A percentile compares a stretch with the other conserved stretches of the same genome.
These are phyloP conservation scores for Sthenelais limicola DNA, from an alignment of 2,888 invertebrate species.

Conservation along the genomic window DNA sequence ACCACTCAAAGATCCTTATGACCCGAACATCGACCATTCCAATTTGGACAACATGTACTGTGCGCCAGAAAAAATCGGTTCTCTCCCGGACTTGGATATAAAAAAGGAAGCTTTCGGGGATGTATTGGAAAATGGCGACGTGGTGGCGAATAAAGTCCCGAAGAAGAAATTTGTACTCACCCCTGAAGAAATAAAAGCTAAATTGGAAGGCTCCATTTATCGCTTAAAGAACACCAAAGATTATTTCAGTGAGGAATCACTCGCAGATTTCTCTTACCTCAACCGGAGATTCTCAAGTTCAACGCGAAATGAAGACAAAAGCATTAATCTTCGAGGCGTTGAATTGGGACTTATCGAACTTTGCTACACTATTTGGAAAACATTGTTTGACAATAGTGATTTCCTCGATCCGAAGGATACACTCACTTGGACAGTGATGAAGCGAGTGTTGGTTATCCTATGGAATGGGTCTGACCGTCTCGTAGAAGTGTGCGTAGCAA, in stretches of 20 bases:
- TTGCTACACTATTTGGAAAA: neutral
- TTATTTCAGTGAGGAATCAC: neutral
- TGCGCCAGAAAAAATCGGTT: too few relatives aligned
- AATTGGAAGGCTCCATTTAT: neutral
- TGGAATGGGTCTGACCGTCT: conserved; percentile 18
- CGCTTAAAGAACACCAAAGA: neutral
- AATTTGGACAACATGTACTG: too few relatives aligned
- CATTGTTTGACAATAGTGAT: conserved; percentile 11
- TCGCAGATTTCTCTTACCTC: neutral
- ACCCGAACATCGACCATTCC: too few relatives aligned
- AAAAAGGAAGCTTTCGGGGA: too few relatives aligned
- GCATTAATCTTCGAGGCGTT: neutral
- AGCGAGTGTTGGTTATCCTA: neutral
- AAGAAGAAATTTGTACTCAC: too few relatives aligned
- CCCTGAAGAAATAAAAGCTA: neutral
- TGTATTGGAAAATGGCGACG: too few relatives aligned
- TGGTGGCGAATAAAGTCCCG: too few relatives aligned
- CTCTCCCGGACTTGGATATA: too few relatives aligned
- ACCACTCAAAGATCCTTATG: too few relatives aligned
- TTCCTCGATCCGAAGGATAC: neutral
- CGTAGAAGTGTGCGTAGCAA: neutral
- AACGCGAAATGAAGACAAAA: neutral
- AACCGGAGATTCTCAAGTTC: neutral
- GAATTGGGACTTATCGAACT: conserved; percentile 12
- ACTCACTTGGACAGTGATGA: neutral